Evolutionary conservation across 2,888 invertebrate genomes (phyloP).

Genomic region (Trichacis sp.): DNA sequence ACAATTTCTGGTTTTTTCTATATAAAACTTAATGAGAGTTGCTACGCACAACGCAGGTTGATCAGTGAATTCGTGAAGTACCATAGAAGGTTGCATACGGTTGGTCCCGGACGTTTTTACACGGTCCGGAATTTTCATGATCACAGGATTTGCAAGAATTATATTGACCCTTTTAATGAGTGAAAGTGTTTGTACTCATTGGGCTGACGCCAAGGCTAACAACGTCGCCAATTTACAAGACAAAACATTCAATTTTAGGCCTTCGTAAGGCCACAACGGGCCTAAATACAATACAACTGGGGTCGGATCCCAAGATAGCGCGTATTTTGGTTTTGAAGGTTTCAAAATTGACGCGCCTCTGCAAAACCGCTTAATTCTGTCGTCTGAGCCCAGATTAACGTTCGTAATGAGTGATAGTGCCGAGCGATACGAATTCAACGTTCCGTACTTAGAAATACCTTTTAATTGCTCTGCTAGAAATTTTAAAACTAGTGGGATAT

Average conservation of each 20-base stretch:
- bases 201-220: conserved; percentile 2
- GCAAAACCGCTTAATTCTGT: conserved; percentile 19
- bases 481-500: too few species aligned
- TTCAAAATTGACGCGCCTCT: conserved; percentile 18
- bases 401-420: conserved; percentile 17
- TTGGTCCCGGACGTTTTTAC: conserved; percentile 31
- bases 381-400: conserved; percentile 8
- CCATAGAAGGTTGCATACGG: conserved; percentile 21
- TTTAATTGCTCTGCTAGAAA: conserved; percentile 9
- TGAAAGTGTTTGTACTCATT: conserved; percentile 18
- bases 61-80: conserved; percentile 16
- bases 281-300: too few species aligned
- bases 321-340: conserved; percentile 43
- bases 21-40: too few species aligned
- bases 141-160: conserved; percentile 6
- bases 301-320: conserved; percentile 43
- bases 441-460: conserved; percentile 13
- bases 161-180: conserved; percentile 18
- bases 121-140: conserved; percentile 20
- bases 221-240: not conserved
- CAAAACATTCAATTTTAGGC: too few species aligned
- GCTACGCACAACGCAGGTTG: conserved; percentile 13
- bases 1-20: too few species aligned
- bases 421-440: conserved; percentile 24
- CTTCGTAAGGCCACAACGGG: too few species aligned